A percentile compares a stretch with the other conserved stretches of the same genome.
phyloP scores from a whole-genome alignment of 92 coral and sea anemone species.

The Heliopora coerulea region DNA sequence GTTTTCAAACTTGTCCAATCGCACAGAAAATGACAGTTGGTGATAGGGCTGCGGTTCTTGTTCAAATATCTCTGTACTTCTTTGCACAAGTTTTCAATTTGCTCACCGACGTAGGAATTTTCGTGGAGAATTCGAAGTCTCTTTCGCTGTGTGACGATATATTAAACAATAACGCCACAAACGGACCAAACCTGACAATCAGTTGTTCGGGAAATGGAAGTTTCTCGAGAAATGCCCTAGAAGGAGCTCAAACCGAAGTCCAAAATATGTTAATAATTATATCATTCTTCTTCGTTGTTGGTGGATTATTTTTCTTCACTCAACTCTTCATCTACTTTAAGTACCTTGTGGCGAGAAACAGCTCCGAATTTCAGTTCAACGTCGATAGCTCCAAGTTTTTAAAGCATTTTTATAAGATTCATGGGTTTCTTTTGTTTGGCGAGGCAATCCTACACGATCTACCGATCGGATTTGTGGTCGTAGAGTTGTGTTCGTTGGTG shows the following conservation, averaged over 20 bases:
- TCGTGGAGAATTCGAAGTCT: constrained; percentile 7
- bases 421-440: constrained; percentile 62
- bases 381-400: constrained; percentile 21
- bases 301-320: constrained; percentile 8
- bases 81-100: constrained; percentile 18
- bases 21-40: constrained; percentile 28
- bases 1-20: too few species aligned
- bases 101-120: constrained; percentile 33
- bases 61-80: constrained; percentile 20
- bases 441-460: constrained; percentile 89
- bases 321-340: constrained; percentile 38
- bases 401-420: constrained; percentile 54
- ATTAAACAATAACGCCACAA: constrained; percentile 7
- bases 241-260: not conserved
- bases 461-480: constrained; percentile 79
- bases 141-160: constrained; percentile 5
- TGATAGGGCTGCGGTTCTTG: constrained; percentile 4
- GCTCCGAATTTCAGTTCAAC: constrained; percentile 3
- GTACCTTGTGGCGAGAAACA: constrained; percentile 1
- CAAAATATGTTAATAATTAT: not conserved
- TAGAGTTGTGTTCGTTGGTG: constrained; percentile 92
- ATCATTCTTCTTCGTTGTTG: constrained; percentile 8
- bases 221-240: constrained; percentile 11
- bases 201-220: constrained; percentile 7
- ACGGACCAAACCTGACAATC: not conserved